Conservation (phyloP, 1,140 invertebrate genomes). For the Anoplolepis gracilipes region DNA sequence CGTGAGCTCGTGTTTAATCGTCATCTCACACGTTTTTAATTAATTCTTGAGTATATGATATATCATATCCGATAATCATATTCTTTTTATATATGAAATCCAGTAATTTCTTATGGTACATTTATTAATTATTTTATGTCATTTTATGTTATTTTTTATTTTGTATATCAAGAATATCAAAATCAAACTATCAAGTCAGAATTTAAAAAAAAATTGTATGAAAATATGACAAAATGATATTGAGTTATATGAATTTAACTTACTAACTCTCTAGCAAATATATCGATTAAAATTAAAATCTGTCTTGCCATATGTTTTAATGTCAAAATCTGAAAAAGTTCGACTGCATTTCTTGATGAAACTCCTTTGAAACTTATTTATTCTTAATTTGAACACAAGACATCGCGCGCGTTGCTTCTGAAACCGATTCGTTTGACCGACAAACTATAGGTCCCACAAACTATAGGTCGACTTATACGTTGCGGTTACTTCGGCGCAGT, state of each 20-base stretch:
- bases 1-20: neutral
- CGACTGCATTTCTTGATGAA: neutral
- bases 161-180: neutral
- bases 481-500: slow-evolving; percentile 18
- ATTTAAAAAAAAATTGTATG: neutral
- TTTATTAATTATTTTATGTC: slow-evolving; percentile 25
- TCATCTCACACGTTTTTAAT: neutral
- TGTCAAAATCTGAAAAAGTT: neutral
- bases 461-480: slow-evolving; percentile 2
- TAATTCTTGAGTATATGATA: slow-evolving; percentile 3
- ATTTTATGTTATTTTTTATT: too few species aligned
- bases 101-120: neutral
- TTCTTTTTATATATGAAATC: neutral
- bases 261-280: neutral
- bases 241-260: neutral
- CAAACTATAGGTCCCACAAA: neutral
- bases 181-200: neutral
- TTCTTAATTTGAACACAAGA: neutral
- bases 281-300: neutral
- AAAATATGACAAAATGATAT: neutral
- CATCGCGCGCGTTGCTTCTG: too few species aligned
- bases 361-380: neutral
- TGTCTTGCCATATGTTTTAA: neutral
- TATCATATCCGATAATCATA: neutral
- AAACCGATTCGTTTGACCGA: slow-evolving; percentile 22